A percentile compares a stretch with the other conserved stretches of the same genome.
phyloP scores from a whole-genome alignment of 2,113 vertebrate species.

The Platysternon megacephalum region DNA sequence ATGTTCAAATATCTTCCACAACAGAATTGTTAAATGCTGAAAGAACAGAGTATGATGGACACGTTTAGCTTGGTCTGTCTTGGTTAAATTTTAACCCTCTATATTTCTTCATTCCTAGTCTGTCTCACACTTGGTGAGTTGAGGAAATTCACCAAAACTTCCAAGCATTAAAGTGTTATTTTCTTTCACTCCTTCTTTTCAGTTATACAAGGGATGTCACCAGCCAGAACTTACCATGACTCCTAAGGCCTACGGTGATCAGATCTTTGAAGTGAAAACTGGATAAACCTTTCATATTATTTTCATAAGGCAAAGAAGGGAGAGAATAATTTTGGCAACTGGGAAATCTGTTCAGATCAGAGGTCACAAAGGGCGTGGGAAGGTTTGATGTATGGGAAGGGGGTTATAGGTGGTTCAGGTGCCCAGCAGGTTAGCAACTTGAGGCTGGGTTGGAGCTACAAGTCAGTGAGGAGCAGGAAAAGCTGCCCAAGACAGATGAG shows the following conservation, averaged over 20 bases:
- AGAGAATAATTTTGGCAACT: neutral
- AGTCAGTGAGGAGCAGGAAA: neutral
- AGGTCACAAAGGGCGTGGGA: neutral
- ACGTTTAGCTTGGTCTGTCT: slow-evolving; percentile 19
- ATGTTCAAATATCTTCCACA: slow-evolving; percentile 66
- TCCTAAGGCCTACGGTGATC: neutral
- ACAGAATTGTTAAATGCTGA: slow-evolving; percentile 63
- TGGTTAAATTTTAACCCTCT: slow-evolving; percentile 54
- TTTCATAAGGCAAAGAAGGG: neutral
- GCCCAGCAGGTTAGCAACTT: neutral
- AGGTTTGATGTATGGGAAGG: neutral
- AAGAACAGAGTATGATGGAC: slow-evolving; percentile 66
- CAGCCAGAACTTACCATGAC: neutral
- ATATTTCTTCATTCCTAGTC: slow-evolving; percentile 15
- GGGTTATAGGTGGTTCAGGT: neutral
- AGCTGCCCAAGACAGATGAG: neutral
- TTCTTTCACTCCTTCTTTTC: neutral
- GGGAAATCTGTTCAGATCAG: neutral
- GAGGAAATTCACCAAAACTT: slow-evolving; percentile 6
- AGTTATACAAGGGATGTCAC: neutral
- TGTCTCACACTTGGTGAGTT: slow-evolving; percentile 4
- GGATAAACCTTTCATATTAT: neutral
- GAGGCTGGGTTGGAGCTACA: neutral
- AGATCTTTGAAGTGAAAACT: neutral
- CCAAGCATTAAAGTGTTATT: slow-evolving; percentile 2